A percentile compares a stretch with the other conserved stretches of the same genome.
phyloP scores from a whole-genome alignment of 2,888 invertebrate genomes.

The Cinara cedri region DNA sequence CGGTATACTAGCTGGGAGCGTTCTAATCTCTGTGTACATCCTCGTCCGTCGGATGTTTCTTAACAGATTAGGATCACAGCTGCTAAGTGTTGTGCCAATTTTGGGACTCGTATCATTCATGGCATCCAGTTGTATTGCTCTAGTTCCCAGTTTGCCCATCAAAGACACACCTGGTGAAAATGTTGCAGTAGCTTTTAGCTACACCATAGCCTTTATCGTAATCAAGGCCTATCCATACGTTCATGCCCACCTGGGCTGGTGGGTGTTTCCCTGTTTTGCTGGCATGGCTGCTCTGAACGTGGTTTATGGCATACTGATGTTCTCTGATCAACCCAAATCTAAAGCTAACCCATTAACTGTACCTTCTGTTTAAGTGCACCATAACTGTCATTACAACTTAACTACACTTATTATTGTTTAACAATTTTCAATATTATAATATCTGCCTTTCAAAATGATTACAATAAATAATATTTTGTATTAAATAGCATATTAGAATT shows the following conservation, averaged over 20 bases:
- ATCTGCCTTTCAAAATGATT: no score
- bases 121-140: slow-evolving; percentile 17
- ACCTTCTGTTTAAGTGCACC: slow-evolving; percentile 15
- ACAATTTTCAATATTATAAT: no score
- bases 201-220: neutral
- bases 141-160: slow-evolving; percentile 22
- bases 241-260: slow-evolving; percentile 36
- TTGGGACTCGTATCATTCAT: slow-evolving; percentile 14
- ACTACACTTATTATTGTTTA: no score
- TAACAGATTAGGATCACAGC: slow-evolving; percentile 36
- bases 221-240: slow-evolving; percentile 47
- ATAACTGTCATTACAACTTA: no score
- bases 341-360: neutral
- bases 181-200: slow-evolving; percentile 34
- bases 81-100: slow-evolving; percentile 42
- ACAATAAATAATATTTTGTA: no score
- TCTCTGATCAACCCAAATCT: slow-evolving; percentile 3
- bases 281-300: slow-evolving; percentile 26
- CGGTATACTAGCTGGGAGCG: slow-evolving; percentile 10
- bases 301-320: slow-evolving; percentile 4
- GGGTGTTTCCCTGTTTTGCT: slow-evolving; percentile 39
- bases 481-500: no score
- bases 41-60: slow-evolving; percentile 23
- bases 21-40: slow-evolving; percentile 22
- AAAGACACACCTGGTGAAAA: slow-evolving; percentile 15